Base-by-base conservation (phyloP, 1,140 invertebrate species). In the Philopotamus ludificatus region DNA sequence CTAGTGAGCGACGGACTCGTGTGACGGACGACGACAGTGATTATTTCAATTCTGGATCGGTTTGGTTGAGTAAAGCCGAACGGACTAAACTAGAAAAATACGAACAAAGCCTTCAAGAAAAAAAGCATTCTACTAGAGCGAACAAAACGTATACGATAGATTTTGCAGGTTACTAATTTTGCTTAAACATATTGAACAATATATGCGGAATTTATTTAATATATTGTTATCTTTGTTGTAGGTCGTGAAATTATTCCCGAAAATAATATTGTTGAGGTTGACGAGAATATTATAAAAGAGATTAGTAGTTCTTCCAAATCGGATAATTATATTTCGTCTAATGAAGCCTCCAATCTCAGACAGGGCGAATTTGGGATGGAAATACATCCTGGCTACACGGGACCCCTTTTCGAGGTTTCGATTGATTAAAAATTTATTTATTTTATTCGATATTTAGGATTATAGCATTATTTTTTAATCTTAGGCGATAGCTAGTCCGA, bases 1-100 rank as follows among this genome's bases (percentile, higher is more conserved):
- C 10, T 72, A 92, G 93, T 79, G 88, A 91, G 70, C 84, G 86
- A 62, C 83, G 93, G 66, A 97, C 95, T 0, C 87, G 86, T 73
- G 93, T 98, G 1, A 96, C 95, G 65, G 95, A 98, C 76, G 95
- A 98, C 77, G 92, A 98, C 74, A 87, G 87, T 67, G 96, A 98
- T 77, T 98, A 98, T 77, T 98, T 93, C 79, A 86, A 87, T 67
- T 79, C 88, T 3, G 88, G 87, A 74, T 89, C 88, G 65, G 87
- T 87, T 18, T 97, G 95, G 94, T 76, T 95, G 2, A 87, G 83
- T 44, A 80, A 88, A 10, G 76, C 82, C 9, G 88, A 95, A 73
- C 82, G 87, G 69, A 83, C 87, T 34, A 83, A 85, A 60, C 78
- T 91, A 44, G 79, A 87, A 61, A 85, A 89, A 70, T 85, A 89